A percentile compares a stretch with the other conserved stretches of the same genome.
Conservation (phyloP, 1,140 invertebrate species). For the Papilio glaucus region DNA sequence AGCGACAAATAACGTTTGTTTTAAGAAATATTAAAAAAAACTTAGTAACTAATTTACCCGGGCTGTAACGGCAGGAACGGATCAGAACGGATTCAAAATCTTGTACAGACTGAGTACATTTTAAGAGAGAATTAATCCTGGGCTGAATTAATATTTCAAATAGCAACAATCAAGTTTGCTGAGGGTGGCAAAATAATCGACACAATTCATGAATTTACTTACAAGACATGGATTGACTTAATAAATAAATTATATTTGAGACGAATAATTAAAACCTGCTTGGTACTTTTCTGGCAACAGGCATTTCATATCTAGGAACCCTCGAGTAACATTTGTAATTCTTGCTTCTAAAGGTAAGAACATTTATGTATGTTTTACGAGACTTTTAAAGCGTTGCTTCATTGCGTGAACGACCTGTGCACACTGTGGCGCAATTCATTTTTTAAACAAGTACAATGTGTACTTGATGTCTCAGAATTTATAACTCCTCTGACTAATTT, state of each 20-base stretch:
- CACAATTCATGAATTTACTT: too few relatives aligned
- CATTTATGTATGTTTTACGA: conserved; percentile 19
- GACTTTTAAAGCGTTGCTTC: conserved; percentile 19
- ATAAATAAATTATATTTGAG: not conserved
- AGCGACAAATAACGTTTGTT: too few relatives aligned
- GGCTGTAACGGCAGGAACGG: too few relatives aligned
- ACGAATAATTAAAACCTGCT: not conserved
- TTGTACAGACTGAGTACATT: too few relatives aligned
- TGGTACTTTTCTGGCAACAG: not conserved
- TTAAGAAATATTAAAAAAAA: too few relatives aligned
- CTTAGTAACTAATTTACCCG: too few relatives aligned
- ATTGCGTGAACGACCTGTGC: conserved; percentile 12
- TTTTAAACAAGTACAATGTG: conserved; percentile 12
- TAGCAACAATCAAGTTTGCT: too few relatives aligned
- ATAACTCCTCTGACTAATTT: not conserved
- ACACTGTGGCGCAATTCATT: conserved; percentile 17
- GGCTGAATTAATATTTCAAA: too few relatives aligned
- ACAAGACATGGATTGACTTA: too few relatives aligned
- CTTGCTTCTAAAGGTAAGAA: not conserved
- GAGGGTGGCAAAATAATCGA: too few relatives aligned
- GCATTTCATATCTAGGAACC: not conserved
- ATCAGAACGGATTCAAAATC: too few relatives aligned
- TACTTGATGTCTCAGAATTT: not conserved
- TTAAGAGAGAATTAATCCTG: too few relatives aligned
- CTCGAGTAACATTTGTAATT: not conserved